Base-by-base conservation (phyloP, 2,113 vertebrate species). In the Sapajus apella region DNA sequence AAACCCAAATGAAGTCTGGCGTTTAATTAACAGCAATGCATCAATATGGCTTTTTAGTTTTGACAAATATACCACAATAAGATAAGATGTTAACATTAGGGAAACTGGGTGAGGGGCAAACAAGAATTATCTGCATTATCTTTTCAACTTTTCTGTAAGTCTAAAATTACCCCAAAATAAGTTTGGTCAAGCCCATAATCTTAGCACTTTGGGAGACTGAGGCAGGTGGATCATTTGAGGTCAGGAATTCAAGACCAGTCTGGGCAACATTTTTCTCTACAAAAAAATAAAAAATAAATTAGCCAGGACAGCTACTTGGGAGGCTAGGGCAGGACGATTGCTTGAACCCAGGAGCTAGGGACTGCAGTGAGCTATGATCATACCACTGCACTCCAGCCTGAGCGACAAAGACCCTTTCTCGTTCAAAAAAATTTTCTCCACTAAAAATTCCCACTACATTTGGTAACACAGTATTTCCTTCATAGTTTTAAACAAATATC, bases 401-500 rank as follows among this genome's bases (percentile, higher is more conserved):
- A 35, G 64, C 32, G 3, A 68, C 32, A 35, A 68, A 68, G 32
- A 68, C 66, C 14, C 32, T 17, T 7, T 35, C 13, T n/a, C 6
- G 14, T 52, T 52, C 52, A 52, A 52, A 17, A 52, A 52, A 52
- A 52, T 1, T 17, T 52, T 52, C 25, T 58, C 30, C 11, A 64
- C 61, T 64, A 64, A 64, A 64, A 30, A 32, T 30, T 64, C 61
- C 61, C 27, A 64, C 61, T 32, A 64, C 61, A 64, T 64, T 64
- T 64, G 61, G 61, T 64, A 64, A 64, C 61, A 14, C 61, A 64
- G 2, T 64, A 64, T 30, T 64, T 64, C 64, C 50, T 23, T 79
- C 47, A 91, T 21, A 86, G 17, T 94, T 90, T 94, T 89, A 92
- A 90, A 89, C 45, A 96, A 92, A 55, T 73, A 90, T 43, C 37